Conservation (phyloP, 2,888 invertebrate species). For the Toxonevra muliebris region DNA sequence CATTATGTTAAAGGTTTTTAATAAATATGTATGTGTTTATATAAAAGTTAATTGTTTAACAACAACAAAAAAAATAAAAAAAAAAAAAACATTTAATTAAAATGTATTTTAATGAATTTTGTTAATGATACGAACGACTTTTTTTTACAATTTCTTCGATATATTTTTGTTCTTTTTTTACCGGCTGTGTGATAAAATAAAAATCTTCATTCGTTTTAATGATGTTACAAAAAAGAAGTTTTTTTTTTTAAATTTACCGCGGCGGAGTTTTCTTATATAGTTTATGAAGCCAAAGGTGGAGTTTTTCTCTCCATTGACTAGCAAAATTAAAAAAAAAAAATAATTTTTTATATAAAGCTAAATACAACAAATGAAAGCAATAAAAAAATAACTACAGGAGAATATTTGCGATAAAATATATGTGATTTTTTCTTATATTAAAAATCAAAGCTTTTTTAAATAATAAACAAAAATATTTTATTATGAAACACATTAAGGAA, state of each 20-base stretch:
- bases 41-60: slow-evolving; percentile 21
- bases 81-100: slow-evolving; percentile 29
- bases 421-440: background rate
- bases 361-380: slow-evolving; percentile 38
- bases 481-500: no score
- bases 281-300: slow-evolving; percentile 60
- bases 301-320: slow-evolving; percentile 63
- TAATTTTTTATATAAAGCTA: slow-evolving; percentile 32
- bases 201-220: slow-evolving; percentile 54
- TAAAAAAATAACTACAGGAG: slow-evolving; percentile 43
- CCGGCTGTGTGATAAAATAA: slow-evolving; percentile 34
- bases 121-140: slow-evolving; percentile 21
- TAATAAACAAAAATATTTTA: no score
- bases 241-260: slow-evolving; percentile 14
- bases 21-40: slow-evolving; percentile 5
- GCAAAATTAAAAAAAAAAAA: slow-evolving; percentile 28
- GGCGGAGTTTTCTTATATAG: slow-evolving; percentile 9
- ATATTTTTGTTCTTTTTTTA: slow-evolving; percentile 35
- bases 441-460: no score
- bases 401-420: slow-evolving; percentile 53
- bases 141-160: slow-evolving; percentile 30
- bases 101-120: slow-evolving; percentile 24
- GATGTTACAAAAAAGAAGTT: background rate
- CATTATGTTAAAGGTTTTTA: slow-evolving; percentile 3
- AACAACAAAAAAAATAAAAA: slow-evolving; percentile 21